Evolutionary conservation across 2,888 invertebrate species (phyloP).

Genomic region (Nymphalis polychloros): DNA sequence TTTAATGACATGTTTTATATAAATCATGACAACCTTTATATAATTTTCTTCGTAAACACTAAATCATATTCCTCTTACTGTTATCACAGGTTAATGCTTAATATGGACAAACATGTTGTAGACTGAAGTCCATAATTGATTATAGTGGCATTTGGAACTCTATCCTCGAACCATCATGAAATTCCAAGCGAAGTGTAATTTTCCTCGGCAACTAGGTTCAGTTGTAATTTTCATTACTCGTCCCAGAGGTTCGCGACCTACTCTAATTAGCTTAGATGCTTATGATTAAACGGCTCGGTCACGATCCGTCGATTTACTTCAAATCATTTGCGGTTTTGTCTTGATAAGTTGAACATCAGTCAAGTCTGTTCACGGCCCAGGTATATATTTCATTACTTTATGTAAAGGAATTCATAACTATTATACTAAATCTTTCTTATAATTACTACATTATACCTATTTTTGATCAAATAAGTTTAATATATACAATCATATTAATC

Average conservation of each 20-base stretch:
- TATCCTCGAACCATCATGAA: slow-evolving; percentile 32
- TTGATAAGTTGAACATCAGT: slow-evolving; percentile 66
- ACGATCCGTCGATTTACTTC: slow-evolving; percentile 77
- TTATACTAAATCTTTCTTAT: neutral
- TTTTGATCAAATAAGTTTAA: neutral
- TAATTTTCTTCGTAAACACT: neutral
- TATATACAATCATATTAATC: neutral
- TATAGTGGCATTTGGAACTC: slow-evolving; percentile 33
- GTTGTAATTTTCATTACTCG: slow-evolving; percentile 78
- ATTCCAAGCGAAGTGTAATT: slow-evolving; percentile 54
- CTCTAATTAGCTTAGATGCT: slow-evolving; percentile 79
- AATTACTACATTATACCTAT: neutral
- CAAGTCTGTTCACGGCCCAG: slow-evolving; percentile 54
- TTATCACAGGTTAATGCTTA: slow-evolving; percentile 17
- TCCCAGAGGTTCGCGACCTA: slow-evolving; percentile 76
- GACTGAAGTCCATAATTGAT: slow-evolving; percentile 33
- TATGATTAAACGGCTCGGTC: slow-evolving; percentile 77
- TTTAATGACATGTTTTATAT: too few species aligned
- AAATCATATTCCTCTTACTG: slow-evolving; percentile 1
- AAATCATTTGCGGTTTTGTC: slow-evolving; percentile 71
- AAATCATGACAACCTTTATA: too few species aligned
- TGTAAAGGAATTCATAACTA: slow-evolving; percentile 34
- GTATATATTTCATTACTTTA: slow-evolving; percentile 47
- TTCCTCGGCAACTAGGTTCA: slow-evolving; percentile 69
- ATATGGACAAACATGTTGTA: slow-evolving; percentile 22